Base-by-base conservation (phyloP, 2,888 invertebrate species). In the Gymnocheta viridis region DNA sequence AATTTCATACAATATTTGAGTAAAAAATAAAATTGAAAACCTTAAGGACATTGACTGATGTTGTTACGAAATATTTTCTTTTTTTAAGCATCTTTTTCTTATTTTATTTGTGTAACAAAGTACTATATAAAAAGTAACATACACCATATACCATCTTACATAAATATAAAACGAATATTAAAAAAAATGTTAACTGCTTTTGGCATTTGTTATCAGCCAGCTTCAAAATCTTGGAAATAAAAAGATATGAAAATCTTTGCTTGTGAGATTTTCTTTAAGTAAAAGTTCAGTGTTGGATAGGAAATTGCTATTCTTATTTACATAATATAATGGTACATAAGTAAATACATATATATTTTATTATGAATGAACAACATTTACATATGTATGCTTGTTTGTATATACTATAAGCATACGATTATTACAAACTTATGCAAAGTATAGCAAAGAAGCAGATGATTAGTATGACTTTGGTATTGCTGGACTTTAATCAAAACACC, bases 21-120 rank as follows among this genome's bases (percentile, higher is more conserved):
- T 14, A 78, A 69, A 76, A 69, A 76, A 70, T 54, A 72, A 77
- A 58, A 77, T 58, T 69, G 62, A 56, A 77, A 66, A 77, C 89
- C 89, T 89, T 89, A 86, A 89, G 89, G 89, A 89, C 89, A 87
- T 89, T 89, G 89, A 89, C 89, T 88, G 89, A 89, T 89, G 89
- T 88, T 88, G 88, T 88, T 78, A 86, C 87, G 86, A 87, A 87
- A 86, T 87, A 69, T 88, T 86, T 88, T 41, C 14, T 17, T 41
- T 86, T 84, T 86, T 85, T 86, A 35, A 24, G 79, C 24, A 86
- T 82, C 80, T 86, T 85, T 86, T 62, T 29, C 6, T 38, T 56
- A 24, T 78, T 10, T 35, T 64, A 70, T 60, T 51, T 60, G 60
- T 78, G 41, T 51, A 44, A 41, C 14, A 60, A 69, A 60, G 58